Conservation (phyloP, 2,888 invertebrate genomes). For the Pseudolycoriella hygida region DNA sequence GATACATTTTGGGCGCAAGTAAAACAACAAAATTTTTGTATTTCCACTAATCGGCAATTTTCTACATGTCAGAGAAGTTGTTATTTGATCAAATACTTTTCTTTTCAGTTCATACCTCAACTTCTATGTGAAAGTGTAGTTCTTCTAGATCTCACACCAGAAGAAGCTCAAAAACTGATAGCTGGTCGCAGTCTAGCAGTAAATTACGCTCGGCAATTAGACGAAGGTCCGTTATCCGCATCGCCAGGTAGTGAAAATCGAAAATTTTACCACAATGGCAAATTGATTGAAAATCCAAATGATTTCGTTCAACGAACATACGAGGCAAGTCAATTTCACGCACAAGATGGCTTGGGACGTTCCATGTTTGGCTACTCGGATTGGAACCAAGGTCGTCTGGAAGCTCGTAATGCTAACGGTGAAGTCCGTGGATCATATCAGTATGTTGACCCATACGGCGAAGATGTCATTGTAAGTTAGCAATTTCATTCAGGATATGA, state of each 20-base stretch:
- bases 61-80: no score
- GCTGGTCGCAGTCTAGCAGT: slow-evolving; percentile 22
- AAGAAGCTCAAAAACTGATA: slow-evolving; percentile 30
- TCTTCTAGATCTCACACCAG: slow-evolving; percentile 33
- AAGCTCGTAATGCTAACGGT: slow-evolving; percentile 47
- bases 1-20: no score
- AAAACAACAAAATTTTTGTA: no score
- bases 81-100: no score
- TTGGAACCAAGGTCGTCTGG: slow-evolving; percentile 55
- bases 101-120: slow-evolving; percentile 15
- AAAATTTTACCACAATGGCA: slow-evolving; percentile 29
- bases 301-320: slow-evolving; percentile 54
- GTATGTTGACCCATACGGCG: slow-evolving; percentile 37
- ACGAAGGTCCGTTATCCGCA: slow-evolving; percentile 30
- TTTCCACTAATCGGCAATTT: no score
- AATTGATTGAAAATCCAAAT: slow-evolving; percentile 42
- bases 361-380: slow-evolving; percentile 55
- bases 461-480: slow-evolving; percentile 31
- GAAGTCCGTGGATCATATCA: slow-evolving; percentile 54
- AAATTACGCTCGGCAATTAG: slow-evolving; percentile 35
- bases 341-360: slow-evolving; percentile 52
- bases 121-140: slow-evolving; percentile 30
- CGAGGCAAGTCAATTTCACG: slow-evolving; percentile 51
- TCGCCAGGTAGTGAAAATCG: slow-evolving; percentile 18
- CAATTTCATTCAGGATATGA: background rate